Evolutionary conservation across 2,113 vertebrate genomes (phyloP), one percentile per base, ranked within the genome.

Genomic region (Dipodomys spectabilis): DNA sequence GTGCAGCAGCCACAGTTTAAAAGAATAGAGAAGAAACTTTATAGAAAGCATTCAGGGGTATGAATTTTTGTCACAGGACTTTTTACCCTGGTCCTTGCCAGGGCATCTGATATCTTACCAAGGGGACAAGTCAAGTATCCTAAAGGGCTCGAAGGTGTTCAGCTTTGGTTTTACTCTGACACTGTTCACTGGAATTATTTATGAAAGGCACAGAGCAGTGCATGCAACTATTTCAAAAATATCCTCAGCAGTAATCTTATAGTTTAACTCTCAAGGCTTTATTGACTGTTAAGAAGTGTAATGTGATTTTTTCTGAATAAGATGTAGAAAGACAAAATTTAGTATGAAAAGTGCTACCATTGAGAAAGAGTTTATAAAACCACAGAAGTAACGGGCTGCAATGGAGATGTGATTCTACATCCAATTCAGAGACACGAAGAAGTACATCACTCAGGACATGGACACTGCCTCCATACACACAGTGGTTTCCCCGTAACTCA

Each of bases 361-460:
- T 95, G 57, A 77, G 23, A 16, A 7, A 91, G 39, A 97, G 90
- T 82, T 72, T 45, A 90, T 74, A 60, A 96, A 69, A 15, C 90
- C 57, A 60, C 28, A 95, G 73, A 25, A 94, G 75, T 82, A 88
- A 49, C 0, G 86, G 87, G 22, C 8, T 0, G 0, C 45, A 86
- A 68, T 11, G 74, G 18, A 8, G 82, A 64, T 53, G 4, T 92
- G 71, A 92, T 93, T 96, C 74, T 73, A 79, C 1, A 3, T 71
- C 93, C 95, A 65, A 15, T 71, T 95, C 25, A 93, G 71, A 92
- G 15, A 96, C 92, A 90, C 60, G 12, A 96, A 92, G 86, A 62
- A 93, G 60, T 91, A 90, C 95, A 94, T 93, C 32, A 73, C 25
- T 90, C 23, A 79, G 53, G 78, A 57, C 2, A 25, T 90, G 92